Base-by-base conservation (phyloP, 2,797 vertebrate genomes). In the Poliocrania exsul region DNA sequence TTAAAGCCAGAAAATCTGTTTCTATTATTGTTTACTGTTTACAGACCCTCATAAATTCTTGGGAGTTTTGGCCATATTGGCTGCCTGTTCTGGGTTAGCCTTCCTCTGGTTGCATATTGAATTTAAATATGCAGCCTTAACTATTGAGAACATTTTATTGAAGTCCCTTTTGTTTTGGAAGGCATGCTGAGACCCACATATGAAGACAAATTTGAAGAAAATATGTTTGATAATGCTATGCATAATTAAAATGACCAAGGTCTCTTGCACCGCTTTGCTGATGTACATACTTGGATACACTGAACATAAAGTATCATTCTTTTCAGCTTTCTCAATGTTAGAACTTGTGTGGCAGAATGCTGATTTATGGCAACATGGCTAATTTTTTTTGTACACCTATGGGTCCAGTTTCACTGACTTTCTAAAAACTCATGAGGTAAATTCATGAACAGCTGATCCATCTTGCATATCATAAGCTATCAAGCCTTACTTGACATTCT, bases 1-100 rank as follows among this genome's bases (percentile, higher is more conserved):
- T 73, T 78, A 91, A 86, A 95, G 10, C 29, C 56, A 81, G 50
- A 83, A 91, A 95, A 78, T 18, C 21, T 71, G 19, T 40, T 86
- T 93, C 61, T 86, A 25, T 71, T 92, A 21, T 77, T 90, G 65
- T 75, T 88, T 81, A 25, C 21, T 91, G 14, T 91, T 93, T 83
- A 40, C 44, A 81, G 14, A 67, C 19, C 16, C 49, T 86, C 74
- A 44, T 81, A 91, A 90, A 78, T 81, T 93, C 75, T 65, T 74
- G 61, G 31, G n/a, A 71, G 2, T 4, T 87, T 75, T 62, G 18
- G n/a, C 57, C 31, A 18, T 69, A 65, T 72, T 88, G 54, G 19
- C 69, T 89, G 28, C 31, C 20, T 83, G 6, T 78, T 82, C 13
- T n/a, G 60, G 61, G 42, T 37, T 75, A 74, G 23, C 15, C 26